Evolutionary conservation across 92 coral and sea anemone species (phyloP), one percentile per base, ranked within the genome.

Genomic region (Heliopora coerulea): DNA sequence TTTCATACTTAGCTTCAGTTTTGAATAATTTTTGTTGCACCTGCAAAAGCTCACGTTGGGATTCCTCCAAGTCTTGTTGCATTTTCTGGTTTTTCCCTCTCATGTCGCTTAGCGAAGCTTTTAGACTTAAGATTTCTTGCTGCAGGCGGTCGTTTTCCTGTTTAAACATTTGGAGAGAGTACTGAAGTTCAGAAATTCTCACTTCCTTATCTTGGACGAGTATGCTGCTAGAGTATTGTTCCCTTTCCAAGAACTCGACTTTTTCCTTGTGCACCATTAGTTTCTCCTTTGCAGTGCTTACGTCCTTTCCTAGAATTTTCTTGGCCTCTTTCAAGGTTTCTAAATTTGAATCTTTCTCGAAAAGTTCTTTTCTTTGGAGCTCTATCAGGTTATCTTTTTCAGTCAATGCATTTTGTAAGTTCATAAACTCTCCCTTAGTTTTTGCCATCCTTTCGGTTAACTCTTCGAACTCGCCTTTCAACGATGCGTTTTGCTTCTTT

Each of bases 341-440:
- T 1, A 90, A 54, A 15, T 80, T 82, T 26, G 85, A 72, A 27
- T 83, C 89, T 57, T 65, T 86, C 48, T 80, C 74, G 8, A 56
- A 50, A 24, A 77, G 62, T 23, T 93, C 89, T n/a, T 69, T 82
- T 78, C 68, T 81, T 58, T 78, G 68, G 13, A 82, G 73, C 17
- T 87, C 91, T n/a, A 87, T 54, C 34, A 78, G 32, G 48, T 75
- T 65, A 18, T 93, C 75, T 32, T 85, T 83, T 48, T 93, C 98
- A n/a, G 75, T 87, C 10, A 88, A 66, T 78, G 75, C 78, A 33
- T 87, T 79, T 59, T 87, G 89, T 70, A 88, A 73, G 32, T 70
- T 79, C 35, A 42, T 23, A 0, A 83, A 52, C 33, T 91, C 91
- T 15, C 56, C 67, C 62, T 85, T 89, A 20, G 67, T 68, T 29